phyloP scores from a whole-genome alignment of 1,140 invertebrate genomes.

The Leptopilina boulardi region DNA sequence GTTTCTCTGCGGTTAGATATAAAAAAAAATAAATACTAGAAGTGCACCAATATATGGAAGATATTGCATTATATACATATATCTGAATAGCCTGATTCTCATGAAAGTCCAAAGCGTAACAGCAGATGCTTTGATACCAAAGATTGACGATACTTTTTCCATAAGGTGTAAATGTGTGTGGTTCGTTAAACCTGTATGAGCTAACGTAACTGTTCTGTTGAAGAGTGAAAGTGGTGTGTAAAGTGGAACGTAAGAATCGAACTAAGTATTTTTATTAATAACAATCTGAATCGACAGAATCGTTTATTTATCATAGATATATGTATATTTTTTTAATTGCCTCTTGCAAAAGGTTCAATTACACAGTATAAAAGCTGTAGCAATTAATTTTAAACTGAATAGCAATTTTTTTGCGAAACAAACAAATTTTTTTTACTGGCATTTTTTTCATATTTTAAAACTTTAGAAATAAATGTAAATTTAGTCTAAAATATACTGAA shows the following conservation, averaged over 20 bases:
- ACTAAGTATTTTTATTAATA: conserved; percentile 25
- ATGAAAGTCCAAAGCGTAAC: conserved; percentile 46
- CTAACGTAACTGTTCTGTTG: conserved; percentile 53
- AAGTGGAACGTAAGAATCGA: conserved; percentile 51
- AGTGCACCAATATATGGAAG: conserved; percentile 14
- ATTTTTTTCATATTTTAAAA: no score
- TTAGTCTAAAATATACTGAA: no score
- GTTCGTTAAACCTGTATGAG: conserved; percentile 30
- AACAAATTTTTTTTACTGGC: no score
- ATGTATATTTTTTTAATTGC: not conserved
- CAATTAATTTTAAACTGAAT: no score
- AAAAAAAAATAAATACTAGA: conserved; percentile 8
- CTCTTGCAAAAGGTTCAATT: conserved; percentile 9
- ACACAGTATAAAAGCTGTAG: not conserved
- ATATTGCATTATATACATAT: conserved; percentile 34
- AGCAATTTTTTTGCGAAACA: no score
- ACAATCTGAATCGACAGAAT: conserved; percentile 20
- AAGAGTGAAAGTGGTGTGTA: conserved; percentile 55
- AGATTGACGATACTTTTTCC: conserved; percentile 34
- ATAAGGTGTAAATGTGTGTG: conserved; percentile 20
- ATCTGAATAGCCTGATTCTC: conserved; percentile 41
- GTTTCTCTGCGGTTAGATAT: not conserved
- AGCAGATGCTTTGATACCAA: conserved; percentile 36
- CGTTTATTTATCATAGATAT: not conserved
- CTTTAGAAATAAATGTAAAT: no score